Conservation (phyloP, 2,797 vertebrate species). For the Todus mexicanus region DNA sequence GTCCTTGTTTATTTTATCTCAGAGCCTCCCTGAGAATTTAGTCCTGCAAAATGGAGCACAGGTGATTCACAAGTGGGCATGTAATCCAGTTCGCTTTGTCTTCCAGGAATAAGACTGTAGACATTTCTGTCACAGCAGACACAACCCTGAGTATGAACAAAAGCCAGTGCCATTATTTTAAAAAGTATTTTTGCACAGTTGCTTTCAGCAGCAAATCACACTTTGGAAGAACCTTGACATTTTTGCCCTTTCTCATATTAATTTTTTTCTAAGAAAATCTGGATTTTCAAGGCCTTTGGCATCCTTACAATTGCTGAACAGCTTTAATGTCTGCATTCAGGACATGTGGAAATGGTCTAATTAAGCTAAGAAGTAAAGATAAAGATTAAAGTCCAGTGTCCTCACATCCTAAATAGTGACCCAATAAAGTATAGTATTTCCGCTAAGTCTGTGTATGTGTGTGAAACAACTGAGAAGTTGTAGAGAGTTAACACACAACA, state of each 20-base stretch:
- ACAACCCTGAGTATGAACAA: not conserved
- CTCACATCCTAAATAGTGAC: not conserved
- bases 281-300: not conserved
- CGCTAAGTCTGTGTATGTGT: not conserved
- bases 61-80: not conserved
- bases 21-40: not conserved
- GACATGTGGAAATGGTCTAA: not conserved
- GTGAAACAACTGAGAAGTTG: not conserved
- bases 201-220: not conserved
- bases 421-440: not conserved
- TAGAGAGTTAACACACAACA: not conserved
- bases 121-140: not conserved
- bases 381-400: not conserved
- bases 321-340: not conserved
- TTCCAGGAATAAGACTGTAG: not conserved
- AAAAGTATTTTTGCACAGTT: not conserved
- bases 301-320: not conserved
- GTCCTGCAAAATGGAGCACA: not conserved
- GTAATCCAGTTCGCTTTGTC: not conserved
- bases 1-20: constrained; percentile 32
- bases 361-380: not conserved
- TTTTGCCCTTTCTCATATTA: not conserved
- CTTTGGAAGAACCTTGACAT: not conserved
- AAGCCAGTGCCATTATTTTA: not conserved
- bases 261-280: not conserved